Conservation (phyloP, 2,888 invertebrate genomes). For the Mesorhabditis belari region DNA sequence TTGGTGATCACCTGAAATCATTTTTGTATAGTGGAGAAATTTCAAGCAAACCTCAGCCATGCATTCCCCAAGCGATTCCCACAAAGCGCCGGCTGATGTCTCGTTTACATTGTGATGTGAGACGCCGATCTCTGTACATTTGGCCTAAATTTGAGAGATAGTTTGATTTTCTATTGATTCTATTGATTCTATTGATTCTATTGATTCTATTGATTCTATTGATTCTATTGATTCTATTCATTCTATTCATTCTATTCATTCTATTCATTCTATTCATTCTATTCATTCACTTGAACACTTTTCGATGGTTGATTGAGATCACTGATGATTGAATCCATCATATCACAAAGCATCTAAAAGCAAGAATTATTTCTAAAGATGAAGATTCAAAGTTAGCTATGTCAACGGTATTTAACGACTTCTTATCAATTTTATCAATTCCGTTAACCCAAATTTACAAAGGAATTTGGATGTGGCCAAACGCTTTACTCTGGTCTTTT, state of each 20-base stretch:
- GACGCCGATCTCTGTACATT: slow-evolving; percentile 43
- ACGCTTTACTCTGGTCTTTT: too few relatives aligned
- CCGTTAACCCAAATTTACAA: too few relatives aligned
- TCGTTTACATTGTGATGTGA: slow-evolving; percentile 42
- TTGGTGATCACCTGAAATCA: slow-evolving; percentile 33
- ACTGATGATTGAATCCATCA: slow-evolving; percentile 39
- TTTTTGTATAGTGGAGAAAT: not conserved
- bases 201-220: too few relatives aligned
- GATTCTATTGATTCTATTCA: too few relatives aligned
- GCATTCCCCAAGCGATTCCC: slow-evolving; percentile 48
- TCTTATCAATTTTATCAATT: too few relatives aligned
- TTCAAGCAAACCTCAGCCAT: slow-evolving; percentile 37
- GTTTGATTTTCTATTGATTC: not conserved
- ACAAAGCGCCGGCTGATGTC: slow-evolving; percentile 32
- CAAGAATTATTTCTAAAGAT: too few relatives aligned
- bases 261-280: too few relatives aligned
- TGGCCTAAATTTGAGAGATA: slow-evolving; percentile 14
- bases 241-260: too few relatives aligned
- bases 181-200: not conserved
- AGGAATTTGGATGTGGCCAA: too few relatives aligned
- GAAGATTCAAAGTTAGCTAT: too few relatives aligned
- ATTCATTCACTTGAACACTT: slow-evolving; percentile 26
- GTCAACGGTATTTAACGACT: too few relatives aligned
- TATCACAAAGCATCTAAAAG: slow-evolving; percentile 29
- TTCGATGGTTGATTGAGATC: slow-evolving; percentile 43